Evolutionary conservation across 2,888 invertebrate genomes (phyloP).

Genomic region (Leptinotarsa juncta): DNA sequence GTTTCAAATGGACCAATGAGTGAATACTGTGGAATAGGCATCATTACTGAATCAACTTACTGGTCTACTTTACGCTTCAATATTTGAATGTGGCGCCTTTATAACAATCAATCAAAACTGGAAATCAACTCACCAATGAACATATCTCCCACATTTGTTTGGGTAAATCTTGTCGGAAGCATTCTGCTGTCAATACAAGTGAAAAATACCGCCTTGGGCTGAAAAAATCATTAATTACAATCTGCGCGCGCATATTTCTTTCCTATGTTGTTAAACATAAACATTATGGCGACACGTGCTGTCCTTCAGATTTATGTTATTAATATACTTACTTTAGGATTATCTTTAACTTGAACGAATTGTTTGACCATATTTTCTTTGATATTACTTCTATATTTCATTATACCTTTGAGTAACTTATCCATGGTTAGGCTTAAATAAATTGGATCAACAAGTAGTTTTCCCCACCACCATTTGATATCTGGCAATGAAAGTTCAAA

Average conservation of each 20-base stretch:
- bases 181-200: constrained; percentile 99
- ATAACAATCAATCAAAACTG: no score
- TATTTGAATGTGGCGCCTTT: constrained; percentile 20
- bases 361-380: constrained; percentile 91
- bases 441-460: constrained; percentile 15
- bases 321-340: constrained; percentile 80
- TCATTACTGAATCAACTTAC: no score
- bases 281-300: background rate
- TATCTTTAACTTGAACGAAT: constrained; percentile 88
- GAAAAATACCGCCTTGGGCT: constrained; percentile 97
- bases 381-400: constrained; percentile 86
- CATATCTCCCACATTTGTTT: constrained; percentile 97
- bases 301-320: background rate
- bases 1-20: no score
- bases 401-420: constrained; percentile 88
- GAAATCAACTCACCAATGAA: constrained; percentile 81
- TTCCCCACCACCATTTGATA: constrained; percentile 15
- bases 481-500: constrained; percentile 12
- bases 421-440: constrained; percentile 72
- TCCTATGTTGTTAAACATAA: constrained; percentile 1
- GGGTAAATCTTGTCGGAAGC: constrained; percentile 95
- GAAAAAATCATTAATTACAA: constrained; percentile 56
- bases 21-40: no score
- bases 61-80: background rate
- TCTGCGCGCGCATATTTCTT: constrained; percentile 20